These are phyloP conservation scores for Pipra filicauda DNA, from an alignment of 2,113 vertebrate species.

Conservation along the genomic window DNA sequence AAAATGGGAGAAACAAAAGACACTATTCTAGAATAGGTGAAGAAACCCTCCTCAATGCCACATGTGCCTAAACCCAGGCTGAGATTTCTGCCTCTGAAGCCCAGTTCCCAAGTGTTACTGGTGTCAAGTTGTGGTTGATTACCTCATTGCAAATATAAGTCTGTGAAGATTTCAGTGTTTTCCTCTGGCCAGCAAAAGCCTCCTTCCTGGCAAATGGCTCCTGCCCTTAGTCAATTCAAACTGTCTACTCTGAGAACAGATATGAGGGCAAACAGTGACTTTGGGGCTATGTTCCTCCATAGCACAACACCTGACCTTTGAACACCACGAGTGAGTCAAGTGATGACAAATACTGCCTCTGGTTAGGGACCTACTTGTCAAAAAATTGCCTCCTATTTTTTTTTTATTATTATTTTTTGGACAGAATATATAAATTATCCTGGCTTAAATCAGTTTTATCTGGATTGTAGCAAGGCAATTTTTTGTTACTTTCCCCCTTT, in stretches of 20 bases:
- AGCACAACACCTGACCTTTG: neutral
- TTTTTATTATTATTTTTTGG: neutral
- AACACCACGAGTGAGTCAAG: neutral
- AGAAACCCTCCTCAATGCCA: neutral
- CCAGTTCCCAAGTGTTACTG: neutral
- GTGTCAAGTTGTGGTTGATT: neutral
- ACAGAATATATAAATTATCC: neutral
- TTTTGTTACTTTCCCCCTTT: neutral
- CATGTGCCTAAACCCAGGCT: neutral
- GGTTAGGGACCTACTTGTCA: neutral
- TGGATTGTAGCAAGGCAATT: neutral
- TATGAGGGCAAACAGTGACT: neutral
- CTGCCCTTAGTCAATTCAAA: neutral
- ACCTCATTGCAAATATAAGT: neutral
- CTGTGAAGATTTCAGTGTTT: neutral
- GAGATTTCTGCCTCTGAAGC: neutral
- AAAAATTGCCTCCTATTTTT: neutral
- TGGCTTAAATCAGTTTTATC: neutral
- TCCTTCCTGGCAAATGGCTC: neutral
- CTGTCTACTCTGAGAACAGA: neutral
- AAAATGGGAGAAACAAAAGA: neutral
- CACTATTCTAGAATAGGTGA: neutral
- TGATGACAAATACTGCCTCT: neutral
- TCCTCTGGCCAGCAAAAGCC: neutral
- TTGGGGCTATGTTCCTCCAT: neutral